Conservation (phyloP, 2,888 invertebrate species). For the Cancer borealis region DNA sequence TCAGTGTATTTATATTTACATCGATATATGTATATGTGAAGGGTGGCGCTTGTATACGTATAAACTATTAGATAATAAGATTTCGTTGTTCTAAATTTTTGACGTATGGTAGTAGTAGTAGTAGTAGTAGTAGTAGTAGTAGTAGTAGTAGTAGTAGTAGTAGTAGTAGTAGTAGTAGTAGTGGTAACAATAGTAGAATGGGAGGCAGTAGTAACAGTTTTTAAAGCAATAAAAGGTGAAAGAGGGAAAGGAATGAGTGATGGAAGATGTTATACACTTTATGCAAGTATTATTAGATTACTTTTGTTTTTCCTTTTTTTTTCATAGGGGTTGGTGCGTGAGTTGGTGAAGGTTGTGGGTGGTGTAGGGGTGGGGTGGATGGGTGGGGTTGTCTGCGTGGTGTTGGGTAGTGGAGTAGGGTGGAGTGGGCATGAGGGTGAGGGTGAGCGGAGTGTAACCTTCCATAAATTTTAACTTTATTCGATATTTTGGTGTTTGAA, state of each 20-base stretch:
- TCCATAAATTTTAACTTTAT: conserved; percentile 22
- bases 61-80: too few relatives aligned
- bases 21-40: too few relatives aligned
- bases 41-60: too few relatives aligned
- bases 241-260: too few relatives aligned
- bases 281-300: too few relatives aligned
- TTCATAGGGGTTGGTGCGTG: too few relatives aligned
- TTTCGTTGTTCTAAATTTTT: too few relatives aligned
- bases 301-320: too few relatives aligned
- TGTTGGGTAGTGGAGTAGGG: neutral
- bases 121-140: neutral
- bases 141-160: neutral
- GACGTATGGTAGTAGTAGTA: neutral
- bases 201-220: neutral
- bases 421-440: neutral
- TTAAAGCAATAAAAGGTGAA: neutral
- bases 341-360: too few relatives aligned
- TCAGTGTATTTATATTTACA: too few relatives aligned
- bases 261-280: too few relatives aligned
- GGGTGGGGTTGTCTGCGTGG: neutral
- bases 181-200: neutral
- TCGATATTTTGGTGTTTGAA: neutral
- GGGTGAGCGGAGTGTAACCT: neutral
- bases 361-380: neutral
- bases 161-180: neutral